These are phyloP conservation scores for Okapia johnstoni DNA, from an alignment of 2,113 vertebrate genomes.

Conservation along the genomic window DNA sequence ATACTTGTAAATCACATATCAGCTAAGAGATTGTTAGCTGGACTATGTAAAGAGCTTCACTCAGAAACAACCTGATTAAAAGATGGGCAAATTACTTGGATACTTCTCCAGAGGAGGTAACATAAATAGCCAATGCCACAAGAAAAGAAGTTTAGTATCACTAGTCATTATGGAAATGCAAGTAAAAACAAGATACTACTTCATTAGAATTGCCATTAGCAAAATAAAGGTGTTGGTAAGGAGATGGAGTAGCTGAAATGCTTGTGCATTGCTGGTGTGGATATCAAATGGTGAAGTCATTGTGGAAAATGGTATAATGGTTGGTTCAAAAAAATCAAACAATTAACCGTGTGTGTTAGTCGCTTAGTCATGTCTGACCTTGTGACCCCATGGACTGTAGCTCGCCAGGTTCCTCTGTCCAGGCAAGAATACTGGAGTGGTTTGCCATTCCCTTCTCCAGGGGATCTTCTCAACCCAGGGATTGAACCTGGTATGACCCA, in stretches of 20 bases:
- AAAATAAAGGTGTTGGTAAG: neutral
- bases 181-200: neutral
- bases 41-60: neutral
- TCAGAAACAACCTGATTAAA: neutral
- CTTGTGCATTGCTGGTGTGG: neutral
- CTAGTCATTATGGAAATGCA: neutral
- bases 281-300: neutral
- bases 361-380: neutral
- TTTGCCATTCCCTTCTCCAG: neutral
- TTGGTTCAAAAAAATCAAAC: neutral
- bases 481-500: neutral
- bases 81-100: neutral
- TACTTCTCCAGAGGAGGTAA: neutral
- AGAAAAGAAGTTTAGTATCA: neutral
- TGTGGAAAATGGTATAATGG: neutral
- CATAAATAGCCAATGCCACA: neutral
- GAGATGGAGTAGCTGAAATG: neutral
- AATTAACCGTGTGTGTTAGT: neutral
- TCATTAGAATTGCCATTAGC: neutral
- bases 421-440: neutral
- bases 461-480: neutral
- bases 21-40: neutral
- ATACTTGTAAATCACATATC: neutral
- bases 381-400: neutral
- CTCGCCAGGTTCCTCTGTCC: neutral